Percentiles rank a stretch among this genome's conserved stretches.
These are phyloP conservation scores for Drosophila planitibia DNA, from an alignment of 2,888 invertebrate species.

Conservation along the genomic window DNA sequence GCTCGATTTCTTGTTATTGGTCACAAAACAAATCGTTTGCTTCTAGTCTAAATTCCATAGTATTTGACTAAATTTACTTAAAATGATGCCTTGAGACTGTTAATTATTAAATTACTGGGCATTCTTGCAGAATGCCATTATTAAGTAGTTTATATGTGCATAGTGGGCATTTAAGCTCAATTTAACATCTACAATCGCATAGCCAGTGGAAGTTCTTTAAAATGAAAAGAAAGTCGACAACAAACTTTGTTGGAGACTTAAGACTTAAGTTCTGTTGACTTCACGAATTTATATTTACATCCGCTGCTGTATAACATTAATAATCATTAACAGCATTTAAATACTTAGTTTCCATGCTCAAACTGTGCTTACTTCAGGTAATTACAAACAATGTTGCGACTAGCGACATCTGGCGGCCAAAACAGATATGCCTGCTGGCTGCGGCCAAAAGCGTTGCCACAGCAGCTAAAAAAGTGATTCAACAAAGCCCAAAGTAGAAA, in stretches of 20 bases:
- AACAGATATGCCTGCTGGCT: slow-evolving; percentile 6
- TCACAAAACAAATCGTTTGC: background rate
- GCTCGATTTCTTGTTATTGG: background rate
- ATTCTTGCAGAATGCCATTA: background rate
- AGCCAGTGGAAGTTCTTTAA: background rate
- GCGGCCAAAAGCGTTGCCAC: slow-evolving; percentile 13
- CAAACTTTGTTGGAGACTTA: background rate
- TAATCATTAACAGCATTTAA: slow-evolving; percentile 20
- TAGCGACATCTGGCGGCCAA: slow-evolving; percentile 50
- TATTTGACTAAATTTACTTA: background rate
- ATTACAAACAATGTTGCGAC: slow-evolving; percentile 1
- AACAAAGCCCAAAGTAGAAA: slow-evolving; percentile 65
- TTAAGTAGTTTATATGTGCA: background rate
- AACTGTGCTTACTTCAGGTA: slow-evolving; percentile 20
- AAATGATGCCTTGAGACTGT: background rate
- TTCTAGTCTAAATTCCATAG: background rate
- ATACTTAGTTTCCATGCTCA: slow-evolving; percentile 1
- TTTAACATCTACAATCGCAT: background rate
- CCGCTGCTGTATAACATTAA: background rate
- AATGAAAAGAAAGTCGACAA: background rate
- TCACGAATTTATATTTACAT: background rate
- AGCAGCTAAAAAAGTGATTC: slow-evolving; percentile 57
- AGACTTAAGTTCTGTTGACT: background rate
- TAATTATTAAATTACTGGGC: background rate
- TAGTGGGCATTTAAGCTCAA: background rate